phyloP scores from a whole-genome alignment of 2,888 invertebrate species.

The Metopia argyrocephala region DNA sequence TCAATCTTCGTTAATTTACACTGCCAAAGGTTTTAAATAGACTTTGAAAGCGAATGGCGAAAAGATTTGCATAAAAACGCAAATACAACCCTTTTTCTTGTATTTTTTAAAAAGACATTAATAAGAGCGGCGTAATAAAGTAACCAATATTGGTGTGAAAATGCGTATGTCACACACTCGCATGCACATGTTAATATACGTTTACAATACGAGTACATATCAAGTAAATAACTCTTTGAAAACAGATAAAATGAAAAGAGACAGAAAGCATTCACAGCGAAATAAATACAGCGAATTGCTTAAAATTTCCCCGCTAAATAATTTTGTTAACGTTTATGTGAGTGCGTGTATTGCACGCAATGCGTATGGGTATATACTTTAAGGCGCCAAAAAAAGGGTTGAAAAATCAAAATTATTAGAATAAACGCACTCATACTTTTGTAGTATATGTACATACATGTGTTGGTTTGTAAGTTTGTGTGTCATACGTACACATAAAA shows the following conservation, averaged over 20 bases:
- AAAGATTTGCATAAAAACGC: constrained; percentile 16
- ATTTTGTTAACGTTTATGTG: constrained; percentile 1
- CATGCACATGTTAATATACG: not conserved
- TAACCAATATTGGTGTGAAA: constrained; percentile 58
- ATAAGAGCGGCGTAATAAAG: not conserved
- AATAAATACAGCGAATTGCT: not conserved
- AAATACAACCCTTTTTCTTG: constrained; percentile 53
- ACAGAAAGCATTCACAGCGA: not conserved
- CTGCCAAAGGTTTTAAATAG: not conserved
- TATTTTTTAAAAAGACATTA: constrained; percentile 9
- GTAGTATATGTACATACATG: too few species aligned
- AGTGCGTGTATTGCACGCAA: constrained; percentile 32
- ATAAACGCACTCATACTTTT: too few species aligned
- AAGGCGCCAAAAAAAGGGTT: constrained; percentile 36
- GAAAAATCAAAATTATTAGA: constrained; percentile 63
- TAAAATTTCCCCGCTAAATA: constrained; percentile 51
- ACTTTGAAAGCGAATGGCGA: constrained; percentile 6
- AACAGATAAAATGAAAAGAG: not conserved
- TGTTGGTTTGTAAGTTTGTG: too few species aligned
- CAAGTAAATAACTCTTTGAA: not conserved
- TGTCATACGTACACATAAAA: too few species aligned
- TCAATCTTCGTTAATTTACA: constrained; percentile 62
- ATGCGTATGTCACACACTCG: constrained; percentile 43
- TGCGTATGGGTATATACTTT: constrained; percentile 42
- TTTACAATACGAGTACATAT: not conserved